Evolutionary conservation across 2,113 vertebrate genomes (phyloP).

Genomic region (Mesembrinibis cayennensis): DNA sequence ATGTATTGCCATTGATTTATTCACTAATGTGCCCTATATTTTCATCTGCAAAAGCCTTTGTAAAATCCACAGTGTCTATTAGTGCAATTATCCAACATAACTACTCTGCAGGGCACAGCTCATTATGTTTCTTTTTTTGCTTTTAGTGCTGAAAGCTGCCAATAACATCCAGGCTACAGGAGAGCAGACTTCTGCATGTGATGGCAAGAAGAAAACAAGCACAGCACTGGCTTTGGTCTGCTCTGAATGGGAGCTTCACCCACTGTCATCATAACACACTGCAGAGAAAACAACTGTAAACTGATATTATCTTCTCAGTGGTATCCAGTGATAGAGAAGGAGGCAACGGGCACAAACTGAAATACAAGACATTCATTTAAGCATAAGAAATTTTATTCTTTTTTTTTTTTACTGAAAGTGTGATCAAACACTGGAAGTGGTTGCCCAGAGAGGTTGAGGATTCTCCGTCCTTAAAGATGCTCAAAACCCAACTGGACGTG

Average conservation of each 20-base stretch:
- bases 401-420: too few species aligned
- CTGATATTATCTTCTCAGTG: not conserved
- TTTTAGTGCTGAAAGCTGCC: not conserved
- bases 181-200: not conserved
- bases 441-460: not conserved
- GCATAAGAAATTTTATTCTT: not conserved
- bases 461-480: not conserved
- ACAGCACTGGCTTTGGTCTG: not conserved
- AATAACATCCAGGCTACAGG: not conserved
- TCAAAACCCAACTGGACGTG: not conserved
- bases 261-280: not conserved
- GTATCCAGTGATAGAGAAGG: fast-evolving
- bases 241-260: not conserved
- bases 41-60: constrained; percentile 10
- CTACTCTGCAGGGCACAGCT: not conserved
- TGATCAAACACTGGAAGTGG: not conserved
- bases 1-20: constrained; percentile 28
- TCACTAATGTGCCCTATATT: constrained; percentile 29
- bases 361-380: not conserved
- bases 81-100: not conserved
- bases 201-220: not conserved
- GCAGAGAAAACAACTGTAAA: not conserved
- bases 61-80: not conserved
- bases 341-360: not conserved
- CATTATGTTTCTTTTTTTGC: not conserved